A percentile compares a stretch with the other conserved stretches of the same genome.
phyloP scores from a whole-genome alignment of 2,113 vertebrate species.

The Zapornia atra region DNA sequence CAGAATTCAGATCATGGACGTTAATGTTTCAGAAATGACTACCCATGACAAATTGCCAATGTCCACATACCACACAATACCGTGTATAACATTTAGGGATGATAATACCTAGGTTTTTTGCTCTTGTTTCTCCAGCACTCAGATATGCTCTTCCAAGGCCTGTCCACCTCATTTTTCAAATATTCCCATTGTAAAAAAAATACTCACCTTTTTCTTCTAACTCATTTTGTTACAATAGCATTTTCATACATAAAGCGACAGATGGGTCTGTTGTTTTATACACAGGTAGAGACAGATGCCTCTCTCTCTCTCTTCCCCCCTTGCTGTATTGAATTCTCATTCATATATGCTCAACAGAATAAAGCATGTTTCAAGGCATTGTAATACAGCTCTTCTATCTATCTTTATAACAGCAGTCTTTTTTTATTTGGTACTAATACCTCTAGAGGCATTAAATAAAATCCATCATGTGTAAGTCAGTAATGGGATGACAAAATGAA shows the following conservation, averaged over 20 bases:
- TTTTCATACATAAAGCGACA: not conserved
- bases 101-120: not conserved
- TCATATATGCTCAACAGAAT: not conserved
- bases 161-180: not conserved
- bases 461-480: not conserved
- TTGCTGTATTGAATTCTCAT: not conserved
- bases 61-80: not conserved
- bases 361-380: not conserved
- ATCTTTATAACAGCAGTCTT: not conserved
- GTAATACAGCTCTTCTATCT: not conserved
- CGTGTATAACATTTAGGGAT: not conserved
- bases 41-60: not conserved
- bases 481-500: not conserved
- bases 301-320: not conserved
- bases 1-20: not conserved
- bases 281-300: not conserved
- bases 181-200: not conserved
- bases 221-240: not conserved
- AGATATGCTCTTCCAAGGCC: not conserved
- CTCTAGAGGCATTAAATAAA: constrained; percentile 15
- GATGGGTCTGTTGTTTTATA: not conserved
- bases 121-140: not conserved
- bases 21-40: not conserved
- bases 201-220: not conserved
- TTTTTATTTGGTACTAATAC: constrained; percentile 8